Conservation (phyloP, 2,797 vertebrate species). For the Catostomus latipinnis region DNA sequence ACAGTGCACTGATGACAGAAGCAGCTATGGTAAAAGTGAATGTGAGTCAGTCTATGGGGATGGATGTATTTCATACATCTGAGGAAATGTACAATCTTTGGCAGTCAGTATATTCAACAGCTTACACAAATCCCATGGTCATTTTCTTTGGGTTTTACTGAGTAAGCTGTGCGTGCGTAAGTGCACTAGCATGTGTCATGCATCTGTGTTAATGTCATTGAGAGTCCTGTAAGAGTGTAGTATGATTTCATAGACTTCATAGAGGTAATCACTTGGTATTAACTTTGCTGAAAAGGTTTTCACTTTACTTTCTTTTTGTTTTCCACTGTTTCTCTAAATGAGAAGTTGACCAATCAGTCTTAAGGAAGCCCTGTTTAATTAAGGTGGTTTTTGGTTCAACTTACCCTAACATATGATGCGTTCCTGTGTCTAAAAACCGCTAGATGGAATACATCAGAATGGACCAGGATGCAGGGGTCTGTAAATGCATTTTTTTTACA, state of each 20-base stretch:
- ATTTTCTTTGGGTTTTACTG: conserved; percentile 24
- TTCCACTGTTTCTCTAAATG: too few species aligned
- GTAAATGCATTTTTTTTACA: too few species aligned
- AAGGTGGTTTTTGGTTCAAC: too few species aligned
- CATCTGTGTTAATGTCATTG: conserved; percentile 42
- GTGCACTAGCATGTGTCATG: conserved; percentile 14
- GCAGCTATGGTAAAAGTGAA: conserved; percentile 4
- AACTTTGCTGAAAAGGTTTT: too few species aligned
- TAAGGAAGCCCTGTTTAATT: too few species aligned
- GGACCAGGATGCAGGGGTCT: too few species aligned
- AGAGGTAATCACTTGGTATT: too few species aligned
- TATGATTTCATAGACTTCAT: not conserved
- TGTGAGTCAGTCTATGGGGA: not conserved
- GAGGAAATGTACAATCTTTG: conserved; percentile 27
- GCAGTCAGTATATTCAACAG: conserved; percentile 1
- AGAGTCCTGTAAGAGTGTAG: conserved; percentile 4
- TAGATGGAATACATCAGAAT: too few species aligned
- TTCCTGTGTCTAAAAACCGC: too few species aligned
- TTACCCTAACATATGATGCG: too few species aligned
- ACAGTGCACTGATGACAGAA: conserved; percentile 20
- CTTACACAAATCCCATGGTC: conserved; percentile 35
- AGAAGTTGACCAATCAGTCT: too few species aligned
- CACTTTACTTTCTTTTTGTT: too few species aligned
- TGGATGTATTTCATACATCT: conserved; percentile 14
- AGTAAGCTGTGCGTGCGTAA: conserved; percentile 1